These are phyloP conservation scores for Desoria tigrina DNA, from an alignment of 2,888 invertebrate species.

Conservation along the genomic window DNA sequence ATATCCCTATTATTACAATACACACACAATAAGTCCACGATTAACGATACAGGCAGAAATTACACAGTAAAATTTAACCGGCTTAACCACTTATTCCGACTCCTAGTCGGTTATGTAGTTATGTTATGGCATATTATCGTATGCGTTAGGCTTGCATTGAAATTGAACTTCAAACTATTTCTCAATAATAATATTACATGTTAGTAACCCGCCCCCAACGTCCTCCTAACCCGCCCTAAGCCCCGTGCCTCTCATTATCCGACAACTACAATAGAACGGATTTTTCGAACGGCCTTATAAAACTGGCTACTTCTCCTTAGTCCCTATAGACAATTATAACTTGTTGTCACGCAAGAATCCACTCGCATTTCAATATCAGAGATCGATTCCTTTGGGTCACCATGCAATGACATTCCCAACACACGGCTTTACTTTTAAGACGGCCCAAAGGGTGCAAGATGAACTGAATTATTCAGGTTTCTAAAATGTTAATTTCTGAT, in stretches of 20 bases:
- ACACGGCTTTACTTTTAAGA: too few relatives aligned
- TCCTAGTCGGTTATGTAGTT: too few relatives aligned
- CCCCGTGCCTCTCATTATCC: constrained; percentile 46
- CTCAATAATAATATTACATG: constrained; percentile 21
- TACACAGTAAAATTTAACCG: constrained; percentile 26
- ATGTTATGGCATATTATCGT: constrained; percentile 8
- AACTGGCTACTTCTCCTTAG: neutral
- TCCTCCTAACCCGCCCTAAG: constrained; percentile 45
- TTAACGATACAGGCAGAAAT: constrained; percentile 5
- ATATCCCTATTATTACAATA: constrained; percentile 8
- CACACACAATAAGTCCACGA: neutral
- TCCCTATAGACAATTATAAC: constrained; percentile 29
- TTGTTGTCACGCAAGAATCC: constrained; percentile 48
- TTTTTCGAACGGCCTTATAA: neutral
- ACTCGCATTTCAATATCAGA: constrained; percentile 48
- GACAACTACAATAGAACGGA: neutral
- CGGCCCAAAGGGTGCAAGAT: too few relatives aligned
- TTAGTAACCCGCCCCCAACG: constrained; percentile 39
- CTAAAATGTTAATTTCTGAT: too few relatives aligned
- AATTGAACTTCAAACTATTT: constrained; percentile 19
- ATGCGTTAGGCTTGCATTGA: constrained; percentile 6
- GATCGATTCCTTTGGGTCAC: constrained; percentile 14
- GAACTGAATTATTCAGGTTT: too few relatives aligned
- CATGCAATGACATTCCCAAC: neutral
- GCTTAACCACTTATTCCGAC: constrained; percentile 43